Conservation (phyloP, 2,113 vertebrate genomes). For the Sclerurus mexicanus region DNA sequence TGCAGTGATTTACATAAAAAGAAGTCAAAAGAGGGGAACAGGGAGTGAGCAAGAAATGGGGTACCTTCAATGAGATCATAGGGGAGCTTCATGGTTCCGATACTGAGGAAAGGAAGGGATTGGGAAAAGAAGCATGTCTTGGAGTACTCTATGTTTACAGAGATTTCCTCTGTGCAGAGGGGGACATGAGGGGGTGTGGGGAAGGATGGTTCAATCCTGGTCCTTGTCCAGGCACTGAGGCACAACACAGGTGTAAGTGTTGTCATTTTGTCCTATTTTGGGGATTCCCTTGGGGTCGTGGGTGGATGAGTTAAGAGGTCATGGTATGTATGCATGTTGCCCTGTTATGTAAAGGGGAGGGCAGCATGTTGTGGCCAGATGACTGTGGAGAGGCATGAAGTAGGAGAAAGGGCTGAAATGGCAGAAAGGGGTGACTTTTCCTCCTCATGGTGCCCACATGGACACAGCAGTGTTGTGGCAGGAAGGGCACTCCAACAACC, state of each 20-base stretch:
- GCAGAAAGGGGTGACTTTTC: neutral
- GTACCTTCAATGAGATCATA: neutral
- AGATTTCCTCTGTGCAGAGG: neutral
- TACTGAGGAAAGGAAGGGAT: neutral
- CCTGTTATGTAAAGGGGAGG: neutral
- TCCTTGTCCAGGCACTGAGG: neutral
- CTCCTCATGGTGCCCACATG: neutral
- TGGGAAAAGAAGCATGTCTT: neutral
- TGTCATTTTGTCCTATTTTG: neutral
- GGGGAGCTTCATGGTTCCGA: neutral
- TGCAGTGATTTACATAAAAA: neutral
- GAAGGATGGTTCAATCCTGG: neutral
- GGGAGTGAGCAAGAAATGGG: neutral
- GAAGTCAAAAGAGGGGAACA: neutral
- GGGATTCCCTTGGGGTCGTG: neutral
- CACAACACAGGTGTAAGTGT: neutral
- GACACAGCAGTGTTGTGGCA: neutral
- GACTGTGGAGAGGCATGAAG: neutral
- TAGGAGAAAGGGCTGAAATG: neutral
- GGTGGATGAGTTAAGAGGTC: fast-evolving
- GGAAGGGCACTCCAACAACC: neutral
- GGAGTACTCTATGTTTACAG: fast-evolving
- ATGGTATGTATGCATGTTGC: fast-evolving
- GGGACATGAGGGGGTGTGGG: neutral
- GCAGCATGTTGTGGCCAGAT: fast-evolving